Base-by-base conservation (phyloP, 2,888 invertebrate genomes). In the Trichogramma evanescens region DNA sequence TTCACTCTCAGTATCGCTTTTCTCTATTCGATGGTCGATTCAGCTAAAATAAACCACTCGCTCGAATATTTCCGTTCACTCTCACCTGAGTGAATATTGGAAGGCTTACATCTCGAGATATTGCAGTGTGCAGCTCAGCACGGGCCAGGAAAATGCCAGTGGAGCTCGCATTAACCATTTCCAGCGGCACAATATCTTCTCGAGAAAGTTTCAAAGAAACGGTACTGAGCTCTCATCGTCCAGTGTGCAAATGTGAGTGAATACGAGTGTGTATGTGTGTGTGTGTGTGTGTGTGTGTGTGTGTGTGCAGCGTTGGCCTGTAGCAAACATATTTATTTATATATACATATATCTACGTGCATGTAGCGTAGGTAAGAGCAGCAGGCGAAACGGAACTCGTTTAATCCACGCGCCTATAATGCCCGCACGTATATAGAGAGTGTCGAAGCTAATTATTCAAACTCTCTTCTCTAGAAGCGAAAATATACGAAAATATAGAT, bases 121-220 rank as follows among this genome's bases (percentile, higher is more conserved):
- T 26, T 26, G 2, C 26, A 26, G 26, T 26, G 26, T 26, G 26
- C 26, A 26, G 26, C 26, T 26, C 26, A 26, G 26, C 26, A 26
- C 26, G 26, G 26, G 26, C 26, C 26, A 26, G 26, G 26, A 26
- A 26, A 26, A 26, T 26, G 26, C 26, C 26, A 26, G 26, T 26
- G 26, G 26, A 26, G 26, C 3, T 26, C 26, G 26, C 26, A 26
- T 26, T 26, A 26, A 26, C 26, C 53, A 26, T 42, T 41, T 52
- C 42, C 13, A 52, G 10, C 40, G 38, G 41, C 51, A 41, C 48
- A 67, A 67, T 67, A 71, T 70, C 66, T 68, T 64, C 26, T 26
- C 68, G 75, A 71, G 75, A 75, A 75, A 75, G 75, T 75, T 65
- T 64, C 66, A 57, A 66, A 64, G 68, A 68, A 68, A 67, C 55